Evolutionary conservation across 1,140 invertebrate genomes (phyloP), one percentile per base, ranked within the genome.

Genomic region (Drosophila kikkawai): DNA sequence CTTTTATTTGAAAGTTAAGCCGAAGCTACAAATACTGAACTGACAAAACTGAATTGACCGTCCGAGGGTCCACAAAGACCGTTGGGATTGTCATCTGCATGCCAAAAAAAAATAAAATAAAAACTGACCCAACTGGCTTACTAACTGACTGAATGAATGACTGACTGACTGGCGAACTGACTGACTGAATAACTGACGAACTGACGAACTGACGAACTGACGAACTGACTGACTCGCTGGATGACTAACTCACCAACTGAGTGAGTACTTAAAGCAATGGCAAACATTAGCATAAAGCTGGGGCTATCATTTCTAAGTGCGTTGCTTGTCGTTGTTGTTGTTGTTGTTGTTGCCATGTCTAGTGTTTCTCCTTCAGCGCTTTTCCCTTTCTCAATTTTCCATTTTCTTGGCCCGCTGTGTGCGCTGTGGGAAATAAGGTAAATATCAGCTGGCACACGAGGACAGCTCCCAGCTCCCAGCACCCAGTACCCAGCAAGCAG

Each of bases 211-310:
- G 48, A 53, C 19, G 26, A 17, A 19, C 19, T 66, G 36, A 44
- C 19, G 45, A n/a, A 67, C 29, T 55, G 56, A 74, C 53, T 66
- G 65, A 37, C 42, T 59, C 42, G 37, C 60, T 80, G 42, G 58
- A 17, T 77, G 81, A 70, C 53, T 75, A 60, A 42, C 73, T 77
- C 64, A 55, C 61, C 19, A 60, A 65, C 66, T 79, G 58, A 79
- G 53, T 73, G 68, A 63, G 75, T 84, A 71, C 85, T 90, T 90
- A 70, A 85, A 75, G 70, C 74, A 79, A 75, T 67, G 64, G 79
- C 79, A 81, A 80, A 81, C 84, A 90, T 88, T 90, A 88, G 84
- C 84, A 88, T 88, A 90, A 88, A 85, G 81, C 84, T 81, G 84
- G 85, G 85, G 85, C 84, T 88, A 84, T 90, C 85, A 88, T 85